Evolutionary conservation across 2,113 vertebrate genomes (phyloP), one percentile per base, ranked within the genome.

Genomic region (Toxotes chatareus): DNA sequence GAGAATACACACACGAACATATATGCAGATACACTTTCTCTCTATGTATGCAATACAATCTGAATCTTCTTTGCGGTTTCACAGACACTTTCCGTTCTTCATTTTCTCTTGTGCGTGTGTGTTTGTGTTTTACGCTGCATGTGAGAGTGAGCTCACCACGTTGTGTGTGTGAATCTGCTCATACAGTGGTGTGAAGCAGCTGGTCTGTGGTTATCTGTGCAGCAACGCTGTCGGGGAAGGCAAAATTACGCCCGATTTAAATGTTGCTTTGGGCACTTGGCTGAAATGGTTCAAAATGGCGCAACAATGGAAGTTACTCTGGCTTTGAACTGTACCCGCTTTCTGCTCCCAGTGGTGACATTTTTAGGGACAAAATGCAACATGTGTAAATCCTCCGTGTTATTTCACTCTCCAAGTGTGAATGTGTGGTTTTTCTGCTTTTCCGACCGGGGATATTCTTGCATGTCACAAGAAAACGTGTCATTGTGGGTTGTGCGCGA

Each of bases 281-380:
- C 76, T 80, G 83, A 82, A 84, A 90, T 80, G 80, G 80, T 84
- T 89, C 79, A 93, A 91, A 92, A 93, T 93, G 91, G 93, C 90
- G 86, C 79, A 82, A 90, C 90, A 88, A 87, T 87, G 88, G 85
- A 87, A 87, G 90, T 85, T 64, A 27, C 87, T 80, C 31, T 5
- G 36, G 56, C 79, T 80, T 74, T 84, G 71, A 90, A 80, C 73
- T 77, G 70, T 56, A 49, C 72, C 84, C 70, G 36, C 64, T 61
- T 13, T 74, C 87, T 78, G 76, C 83, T 87, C 83, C 76, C 72
- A 55, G 73, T 32, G 42, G 71, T 80, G 84, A 86, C 84, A 79
- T 79, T 86, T 90, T 86, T 85, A 82, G 83, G 64, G 72, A 75
- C 80, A 73, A 85, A 85, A 85, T 38, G 65, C 56, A 76, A 80